Percentiles rank a stretch among this genome's conserved stretches.
Evolutionary conservation across 2,888 invertebrate genomes (phyloP).

Genomic region (Dioctria rufipes): DNA sequence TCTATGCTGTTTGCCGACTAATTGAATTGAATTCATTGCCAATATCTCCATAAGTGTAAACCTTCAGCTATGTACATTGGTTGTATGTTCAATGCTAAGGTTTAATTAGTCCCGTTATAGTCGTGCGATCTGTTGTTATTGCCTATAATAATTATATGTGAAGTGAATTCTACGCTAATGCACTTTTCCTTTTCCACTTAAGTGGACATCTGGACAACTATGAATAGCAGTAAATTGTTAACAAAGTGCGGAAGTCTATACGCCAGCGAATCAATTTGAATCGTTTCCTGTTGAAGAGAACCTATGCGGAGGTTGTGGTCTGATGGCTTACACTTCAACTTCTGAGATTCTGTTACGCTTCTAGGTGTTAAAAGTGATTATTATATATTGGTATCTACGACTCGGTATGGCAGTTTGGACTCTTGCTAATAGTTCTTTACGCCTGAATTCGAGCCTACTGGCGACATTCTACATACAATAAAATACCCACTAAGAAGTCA

Average conservation of each 20-base stretch:
- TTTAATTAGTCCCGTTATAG: constrained; percentile 41
- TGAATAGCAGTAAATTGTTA: constrained; percentile 27
- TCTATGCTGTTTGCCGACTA: constrained; percentile 9
- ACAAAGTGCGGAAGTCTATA: constrained; percentile 29
- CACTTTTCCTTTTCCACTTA: constrained; percentile 41
- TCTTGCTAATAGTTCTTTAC: no score
- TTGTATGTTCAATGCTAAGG: not conserved
- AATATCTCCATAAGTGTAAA: not conserved
- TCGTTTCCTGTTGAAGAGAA: not conserved
- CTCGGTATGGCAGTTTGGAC: no score
- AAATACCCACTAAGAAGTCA: no score
- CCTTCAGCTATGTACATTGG: not conserved
- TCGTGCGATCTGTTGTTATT: constrained; percentile 32
- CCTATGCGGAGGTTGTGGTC: no score
- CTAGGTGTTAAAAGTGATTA: no score
- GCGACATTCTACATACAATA: no score
- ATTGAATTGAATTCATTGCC: constrained; percentile 15
- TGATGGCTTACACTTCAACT: no score
- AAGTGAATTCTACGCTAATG: constrained; percentile 15
- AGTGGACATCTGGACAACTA: not conserved
- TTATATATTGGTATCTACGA: no score
- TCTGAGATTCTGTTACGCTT: no score
- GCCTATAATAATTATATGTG: constrained; percentile 18
- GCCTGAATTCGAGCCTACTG: no score
- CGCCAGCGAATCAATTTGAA: not conserved